A percentile compares a stretch with the other conserved stretches of the same genome.
phyloP scores from a whole-genome alignment of 2,113 vertebrate genomes.

The Poecile atricapillus region DNA sequence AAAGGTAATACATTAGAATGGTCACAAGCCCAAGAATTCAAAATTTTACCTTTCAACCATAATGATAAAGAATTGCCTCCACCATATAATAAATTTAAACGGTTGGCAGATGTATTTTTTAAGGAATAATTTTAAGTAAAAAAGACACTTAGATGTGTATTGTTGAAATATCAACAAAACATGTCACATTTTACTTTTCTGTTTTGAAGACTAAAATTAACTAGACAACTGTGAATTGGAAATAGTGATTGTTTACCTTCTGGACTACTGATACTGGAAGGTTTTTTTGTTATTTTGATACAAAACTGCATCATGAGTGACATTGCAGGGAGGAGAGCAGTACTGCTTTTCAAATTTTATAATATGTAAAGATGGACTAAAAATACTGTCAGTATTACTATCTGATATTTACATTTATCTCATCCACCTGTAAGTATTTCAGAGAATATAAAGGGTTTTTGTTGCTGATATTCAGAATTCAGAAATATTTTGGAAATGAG shows the following conservation, averaged over 20 bases:
- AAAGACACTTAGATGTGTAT: neutral
- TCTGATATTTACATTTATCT: neutral
- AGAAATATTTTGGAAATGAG: neutral
- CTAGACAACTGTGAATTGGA: neutral
- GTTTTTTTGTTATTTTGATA: neutral
- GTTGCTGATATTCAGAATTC: neutral
- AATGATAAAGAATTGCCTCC: neutral
- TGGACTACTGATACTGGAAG: neutral
- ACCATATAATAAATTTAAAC: neutral
- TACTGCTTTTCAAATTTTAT: fast-evolving
- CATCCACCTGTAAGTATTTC: neutral
- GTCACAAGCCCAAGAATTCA: neutral
- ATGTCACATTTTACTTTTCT: neutral
- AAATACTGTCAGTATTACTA: neutral
- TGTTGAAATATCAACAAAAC: neutral
- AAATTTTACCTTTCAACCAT: neutral
- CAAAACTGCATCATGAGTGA: neutral
- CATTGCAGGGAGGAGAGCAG: neutral
- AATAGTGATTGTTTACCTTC: neutral
- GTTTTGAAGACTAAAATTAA: neutral
- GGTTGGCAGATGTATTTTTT: neutral
- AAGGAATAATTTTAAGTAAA: neutral
- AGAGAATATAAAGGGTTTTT: neutral
- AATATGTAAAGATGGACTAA: neutral
- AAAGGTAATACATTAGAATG: neutral